phyloP scores from a whole-genome alignment of 2,888 invertebrate genomes.

The Poecilobothrus nobilitatus region DNA sequence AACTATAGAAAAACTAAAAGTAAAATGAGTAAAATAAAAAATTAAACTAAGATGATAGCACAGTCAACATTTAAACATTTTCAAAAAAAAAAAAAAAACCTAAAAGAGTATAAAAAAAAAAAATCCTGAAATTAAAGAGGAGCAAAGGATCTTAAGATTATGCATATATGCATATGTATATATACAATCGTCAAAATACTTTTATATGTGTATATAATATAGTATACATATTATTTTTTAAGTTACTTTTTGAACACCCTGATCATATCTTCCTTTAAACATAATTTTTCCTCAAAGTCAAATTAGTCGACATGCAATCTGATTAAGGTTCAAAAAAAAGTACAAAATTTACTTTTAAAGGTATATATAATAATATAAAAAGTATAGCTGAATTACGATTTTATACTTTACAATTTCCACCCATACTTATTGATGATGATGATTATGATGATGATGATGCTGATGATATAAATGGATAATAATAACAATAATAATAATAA shows the following conservation, averaged over 20 bases:
- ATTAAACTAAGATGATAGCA: background rate
- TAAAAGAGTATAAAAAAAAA: background rate
- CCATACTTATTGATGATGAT: slow-evolving; percentile 1
- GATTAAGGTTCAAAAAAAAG: slow-evolving; percentile 21
- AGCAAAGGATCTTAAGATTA: no score
- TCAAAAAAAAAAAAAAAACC: background rate
- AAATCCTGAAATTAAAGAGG: background rate
- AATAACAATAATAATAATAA: background rate
- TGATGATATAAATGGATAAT: no score
- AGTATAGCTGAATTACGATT: slow-evolving; percentile 1
- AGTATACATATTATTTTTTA: background rate
- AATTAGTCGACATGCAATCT: slow-evolving; percentile 32
- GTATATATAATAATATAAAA: background rate
- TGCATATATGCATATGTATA: background rate
- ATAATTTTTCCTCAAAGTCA: slow-evolving; percentile 31
- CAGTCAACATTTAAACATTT: background rate
- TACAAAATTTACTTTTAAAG: background rate
- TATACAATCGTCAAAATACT: background rate
- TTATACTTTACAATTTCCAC: background rate
- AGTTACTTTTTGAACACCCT: background rate
- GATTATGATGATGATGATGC: background rate
- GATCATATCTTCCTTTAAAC: slow-evolving; percentile 28
- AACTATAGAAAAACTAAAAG: no score
- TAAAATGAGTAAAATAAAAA: no score
- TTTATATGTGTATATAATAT: background rate